Conservation (phyloP, 1,140 invertebrate species). For the Calephelis virginiensis region DNA sequence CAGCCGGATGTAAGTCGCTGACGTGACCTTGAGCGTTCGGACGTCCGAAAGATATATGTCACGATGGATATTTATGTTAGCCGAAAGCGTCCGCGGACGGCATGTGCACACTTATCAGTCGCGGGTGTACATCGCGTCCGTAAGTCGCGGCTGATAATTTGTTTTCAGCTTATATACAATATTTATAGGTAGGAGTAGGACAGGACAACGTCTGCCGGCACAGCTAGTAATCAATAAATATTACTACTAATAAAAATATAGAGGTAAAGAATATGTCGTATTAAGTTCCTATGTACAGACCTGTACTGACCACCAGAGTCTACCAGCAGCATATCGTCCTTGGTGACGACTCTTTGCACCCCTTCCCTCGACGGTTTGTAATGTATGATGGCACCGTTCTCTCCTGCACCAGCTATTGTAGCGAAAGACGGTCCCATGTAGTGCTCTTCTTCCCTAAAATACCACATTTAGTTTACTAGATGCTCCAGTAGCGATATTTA, state of each 20-base stretch:
- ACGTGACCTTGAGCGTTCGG: no score
- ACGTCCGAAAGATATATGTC: no score
- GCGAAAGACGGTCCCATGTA: conserved; percentile 94
- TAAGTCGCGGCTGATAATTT: no score
- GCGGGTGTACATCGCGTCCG: no score
- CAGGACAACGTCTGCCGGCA: background rate
- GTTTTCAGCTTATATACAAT: no score
- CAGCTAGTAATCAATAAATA: no score
- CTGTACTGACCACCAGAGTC: conserved; percentile 91
- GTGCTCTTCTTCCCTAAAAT: conserved; percentile 80
- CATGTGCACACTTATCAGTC: no score
- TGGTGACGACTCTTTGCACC: conserved; percentile 85
- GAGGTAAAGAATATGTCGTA: background rate
- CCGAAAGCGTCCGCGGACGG: no score
- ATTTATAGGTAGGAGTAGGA: no score
- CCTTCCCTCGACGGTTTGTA: conserved; percentile 85
- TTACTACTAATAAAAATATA: background rate
- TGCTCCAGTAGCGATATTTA: background rate
- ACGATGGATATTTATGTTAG: no score
- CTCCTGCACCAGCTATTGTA: conserved; percentile 94
- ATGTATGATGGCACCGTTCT: conserved; percentile 97
- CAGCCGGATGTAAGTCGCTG: no score
- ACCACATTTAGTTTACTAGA: conserved; percentile 10
- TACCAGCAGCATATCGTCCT: conserved; percentile 90
- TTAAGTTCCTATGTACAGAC: conserved; percentile 28